phyloP scores from a whole-genome alignment of 1,140 invertebrate genomes.

The Solenopsis fugax region DNA sequence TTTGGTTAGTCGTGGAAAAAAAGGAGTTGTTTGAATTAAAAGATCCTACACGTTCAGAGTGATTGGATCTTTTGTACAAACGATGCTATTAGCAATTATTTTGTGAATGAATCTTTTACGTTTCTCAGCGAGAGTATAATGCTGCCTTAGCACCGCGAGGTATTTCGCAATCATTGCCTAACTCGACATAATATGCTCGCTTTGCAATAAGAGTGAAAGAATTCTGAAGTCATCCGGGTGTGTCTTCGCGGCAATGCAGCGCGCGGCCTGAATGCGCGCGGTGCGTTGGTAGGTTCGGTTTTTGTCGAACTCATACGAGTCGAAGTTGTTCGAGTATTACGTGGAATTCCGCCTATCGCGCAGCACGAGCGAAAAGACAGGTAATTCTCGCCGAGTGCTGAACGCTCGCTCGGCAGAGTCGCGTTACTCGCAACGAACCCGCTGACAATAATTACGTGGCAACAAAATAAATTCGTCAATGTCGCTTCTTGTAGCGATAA shows the following conservation, averaged over 20 bases:
- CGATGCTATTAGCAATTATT: not conserved
- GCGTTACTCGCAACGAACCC: not conserved
- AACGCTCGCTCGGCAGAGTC: not conserved
- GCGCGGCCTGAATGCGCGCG: not conserved
- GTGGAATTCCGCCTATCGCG: slow-evolving; percentile 56
- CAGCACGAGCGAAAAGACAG: slow-evolving; percentile 40
- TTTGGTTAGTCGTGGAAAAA: not conserved
- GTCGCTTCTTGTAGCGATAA: not conserved
- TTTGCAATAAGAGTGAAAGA: slow-evolving; percentile 56
- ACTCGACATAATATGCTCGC: slow-evolving; percentile 46
- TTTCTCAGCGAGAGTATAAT: slow-evolving; percentile 19
- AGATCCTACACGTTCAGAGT: not conserved
- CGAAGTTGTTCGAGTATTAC: slow-evolving; percentile 48
- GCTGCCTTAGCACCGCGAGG: not conserved
- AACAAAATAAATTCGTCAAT: slow-evolving; percentile 24
- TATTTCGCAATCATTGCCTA: slow-evolving; percentile 50
- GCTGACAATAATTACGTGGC: slow-evolving; percentile 28
- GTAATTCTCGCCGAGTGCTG: slow-evolving; percentile 41
- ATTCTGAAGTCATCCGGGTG: slow-evolving; percentile 57
- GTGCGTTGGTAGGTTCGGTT: slow-evolving; percentile 56
- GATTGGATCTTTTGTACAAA: slow-evolving; percentile 6
- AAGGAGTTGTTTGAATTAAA: not conserved
- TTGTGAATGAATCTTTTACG: not conserved
- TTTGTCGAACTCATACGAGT: slow-evolving; percentile 52
- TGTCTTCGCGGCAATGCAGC: slow-evolving; percentile 46